phyloP scores from a whole-genome alignment of 2,113 vertebrate genomes.

The Bothrops jararaca region DNA sequence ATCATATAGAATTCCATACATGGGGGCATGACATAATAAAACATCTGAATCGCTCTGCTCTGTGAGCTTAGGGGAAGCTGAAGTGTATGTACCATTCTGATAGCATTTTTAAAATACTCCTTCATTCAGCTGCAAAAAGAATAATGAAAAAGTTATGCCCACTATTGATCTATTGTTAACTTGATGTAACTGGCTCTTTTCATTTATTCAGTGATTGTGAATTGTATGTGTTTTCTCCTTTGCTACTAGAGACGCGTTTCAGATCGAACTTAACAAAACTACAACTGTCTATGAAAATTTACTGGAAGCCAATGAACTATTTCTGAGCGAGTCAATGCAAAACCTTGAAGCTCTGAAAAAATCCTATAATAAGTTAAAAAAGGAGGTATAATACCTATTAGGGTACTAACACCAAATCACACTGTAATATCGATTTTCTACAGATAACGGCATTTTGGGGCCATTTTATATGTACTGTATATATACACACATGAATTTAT shows the following conservation, averaged over 20 bases:
- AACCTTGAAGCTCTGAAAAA: conserved; percentile 18
- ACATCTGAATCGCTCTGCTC: neutral
- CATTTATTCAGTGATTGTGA: neutral
- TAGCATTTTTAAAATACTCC: neutral
- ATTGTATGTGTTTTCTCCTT: conserved; percentile 7
- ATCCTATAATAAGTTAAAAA: conserved; percentile 7
- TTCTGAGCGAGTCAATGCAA: neutral
- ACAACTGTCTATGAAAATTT: conserved; percentile 22
- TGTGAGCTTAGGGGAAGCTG: neutral
- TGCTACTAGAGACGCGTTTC: conserved; percentile 43
- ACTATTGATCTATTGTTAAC: neutral
- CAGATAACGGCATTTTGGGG: neutral
- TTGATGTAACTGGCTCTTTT: neutral
- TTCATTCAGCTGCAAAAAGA: neutral
- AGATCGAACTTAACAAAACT: conserved; percentile 47
- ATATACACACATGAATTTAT: neutral
- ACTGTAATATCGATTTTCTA: neutral
- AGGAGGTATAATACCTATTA: conserved; percentile 52
- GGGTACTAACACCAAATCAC: neutral
- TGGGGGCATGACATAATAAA: neutral
- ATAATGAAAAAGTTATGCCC: neutral
- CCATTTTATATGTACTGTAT: neutral
- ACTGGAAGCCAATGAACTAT: accelerated
- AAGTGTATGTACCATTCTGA: neutral
- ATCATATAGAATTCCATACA: neutral